Evolutionary conservation across 2,113 vertebrate genomes (phyloP), one percentile per base, ranked within the genome.

Genomic region (Sylvietta virens): DNA sequence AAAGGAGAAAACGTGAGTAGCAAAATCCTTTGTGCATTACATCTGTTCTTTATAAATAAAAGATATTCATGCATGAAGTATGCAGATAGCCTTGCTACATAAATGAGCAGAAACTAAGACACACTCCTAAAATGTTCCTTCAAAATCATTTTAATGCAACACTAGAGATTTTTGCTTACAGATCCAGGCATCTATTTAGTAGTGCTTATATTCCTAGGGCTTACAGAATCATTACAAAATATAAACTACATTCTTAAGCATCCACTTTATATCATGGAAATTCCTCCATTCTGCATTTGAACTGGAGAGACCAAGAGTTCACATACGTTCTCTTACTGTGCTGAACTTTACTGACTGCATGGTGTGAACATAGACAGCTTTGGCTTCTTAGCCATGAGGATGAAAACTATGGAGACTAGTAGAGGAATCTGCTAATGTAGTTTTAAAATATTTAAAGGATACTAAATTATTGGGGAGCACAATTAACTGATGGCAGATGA

Each of bases 1-100:
- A 99, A 99, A 94, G 99, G 99, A 96, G 99, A 99, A 97, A 99
- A 99, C 12, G 99, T 99, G 85, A 97, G 98, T 99, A 87, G 70
- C 31, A 81, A 57, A n/a, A 22, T 54, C 37, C 9, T 84, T 70
- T 33, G 19, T 78, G 40, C 15, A 7, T 30, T 73, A 19, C 24
- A 24, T 67, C 18, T 70, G 2, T n/a, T 57, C 33, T 76, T 66
- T 54, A 71, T 85, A 73, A 91, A 81, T 28, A 26, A 40, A 77
- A 76, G 13, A 18, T 37, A 39, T 74, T 88, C 19, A 21, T 78
- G 71, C 66, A 74, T 53, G n/a, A 92, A 69, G 57, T 65, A 33
- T 53, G 26, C 30, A 33, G 40, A n/a, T 76, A 58, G 50, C 33
- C 53, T 94, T 66, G 45, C 48, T 57, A 69, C 77, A 26, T 51